phyloP scores from a whole-genome alignment of 2,113 vertebrate species.

The Argyrosomus japonicus region DNA sequence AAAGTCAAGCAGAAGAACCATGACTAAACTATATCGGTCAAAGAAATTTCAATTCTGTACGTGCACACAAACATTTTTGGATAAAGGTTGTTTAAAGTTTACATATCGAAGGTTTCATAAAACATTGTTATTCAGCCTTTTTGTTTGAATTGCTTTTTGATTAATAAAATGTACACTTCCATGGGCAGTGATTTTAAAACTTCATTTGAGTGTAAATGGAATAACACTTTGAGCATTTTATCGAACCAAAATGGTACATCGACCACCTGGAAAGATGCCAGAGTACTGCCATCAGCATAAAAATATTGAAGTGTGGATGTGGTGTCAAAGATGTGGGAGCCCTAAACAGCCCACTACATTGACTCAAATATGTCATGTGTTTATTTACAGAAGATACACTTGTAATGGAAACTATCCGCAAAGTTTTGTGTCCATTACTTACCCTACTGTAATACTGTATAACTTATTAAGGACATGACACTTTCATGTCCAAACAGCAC shows the following conservation, averaged over 20 bases:
- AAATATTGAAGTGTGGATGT: background rate
- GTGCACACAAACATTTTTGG: background rate
- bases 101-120: background rate
- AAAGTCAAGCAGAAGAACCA: background rate
- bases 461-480: conserved; percentile 41
- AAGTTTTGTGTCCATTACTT: background rate
- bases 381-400: conserved; percentile 26
- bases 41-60: background rate
- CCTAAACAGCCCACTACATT: background rate
- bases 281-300: background rate
- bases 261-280: background rate
- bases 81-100: background rate
- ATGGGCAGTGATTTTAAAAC: conserved; percentile 2
- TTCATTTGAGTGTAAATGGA: background rate
- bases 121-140: background rate
- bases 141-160: background rate
- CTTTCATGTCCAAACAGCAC: conserved; percentile 58
- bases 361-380: background rate
- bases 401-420: conserved; percentile 15
- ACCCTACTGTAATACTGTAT: conserved; percentile 33
- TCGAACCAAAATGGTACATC: background rate
- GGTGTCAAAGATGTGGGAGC: background rate
- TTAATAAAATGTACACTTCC: background rate
- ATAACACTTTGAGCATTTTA: background rate
- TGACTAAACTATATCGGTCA: background rate